These are phyloP conservation scores for Dione juno DNA, from an alignment of 2,888 invertebrate species.

Conservation along the genomic window DNA sequence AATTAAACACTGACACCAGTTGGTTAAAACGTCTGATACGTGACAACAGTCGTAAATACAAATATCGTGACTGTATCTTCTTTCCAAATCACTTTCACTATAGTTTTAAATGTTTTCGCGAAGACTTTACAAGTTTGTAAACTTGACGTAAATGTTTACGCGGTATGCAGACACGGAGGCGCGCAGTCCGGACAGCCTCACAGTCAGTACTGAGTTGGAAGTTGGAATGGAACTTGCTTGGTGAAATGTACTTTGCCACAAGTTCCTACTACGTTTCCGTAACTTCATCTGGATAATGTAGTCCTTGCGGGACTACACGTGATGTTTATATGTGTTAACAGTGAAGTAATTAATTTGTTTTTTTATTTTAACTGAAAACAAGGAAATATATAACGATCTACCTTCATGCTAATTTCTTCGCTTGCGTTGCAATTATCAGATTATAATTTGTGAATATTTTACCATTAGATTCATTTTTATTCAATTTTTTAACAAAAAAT, in stretches of 20 bases:
- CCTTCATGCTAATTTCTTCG: not conserved
- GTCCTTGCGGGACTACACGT: conserved; percentile 27
- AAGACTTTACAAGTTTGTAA: conserved; percentile 62
- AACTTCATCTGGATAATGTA: conserved; percentile 12
- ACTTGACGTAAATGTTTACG: conserved; percentile 74
- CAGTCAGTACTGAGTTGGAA: conserved; percentile 67
- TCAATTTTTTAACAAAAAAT: too few species aligned
- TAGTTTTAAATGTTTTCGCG: conserved; percentile 41
- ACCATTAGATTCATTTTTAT: too few species aligned
- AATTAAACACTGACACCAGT: conserved; percentile 67
- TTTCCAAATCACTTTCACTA: conserved; percentile 56
- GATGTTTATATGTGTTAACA: not conserved
- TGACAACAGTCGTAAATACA: conserved; percentile 35
- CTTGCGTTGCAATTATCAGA: not conserved
- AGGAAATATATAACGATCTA: not conserved
- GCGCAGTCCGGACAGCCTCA: conserved; percentile 69
- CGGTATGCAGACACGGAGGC: conserved; percentile 62
- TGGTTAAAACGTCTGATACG: conserved; percentile 55
- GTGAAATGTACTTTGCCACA: conserved; percentile 56
- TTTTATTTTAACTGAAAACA: not conserved
- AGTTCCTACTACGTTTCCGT: conserved; percentile 51
- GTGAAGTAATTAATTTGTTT: not conserved
- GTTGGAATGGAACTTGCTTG: conserved; percentile 31
- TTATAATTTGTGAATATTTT: too few species aligned
- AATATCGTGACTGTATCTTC: conserved; percentile 45